phyloP scores from a whole-genome alignment of 2,888 invertebrate genomes.

The Lutraria lutraria region DNA sequence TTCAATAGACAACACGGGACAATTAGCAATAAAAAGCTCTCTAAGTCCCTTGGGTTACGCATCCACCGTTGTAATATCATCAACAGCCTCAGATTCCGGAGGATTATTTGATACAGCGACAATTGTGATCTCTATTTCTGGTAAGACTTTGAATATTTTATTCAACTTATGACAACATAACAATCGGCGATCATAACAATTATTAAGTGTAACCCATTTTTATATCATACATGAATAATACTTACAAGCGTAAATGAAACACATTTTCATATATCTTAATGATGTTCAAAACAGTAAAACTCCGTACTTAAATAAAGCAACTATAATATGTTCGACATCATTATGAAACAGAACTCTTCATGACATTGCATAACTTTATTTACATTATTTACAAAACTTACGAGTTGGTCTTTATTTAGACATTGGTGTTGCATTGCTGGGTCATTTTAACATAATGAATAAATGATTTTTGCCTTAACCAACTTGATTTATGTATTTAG shows the following conservation, averaged over 20 bases:
- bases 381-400: too few species aligned
- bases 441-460: neutral
- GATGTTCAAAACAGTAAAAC: neutral
- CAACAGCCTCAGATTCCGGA: slow-evolving; percentile 39
- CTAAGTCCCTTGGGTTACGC: slow-evolving; percentile 27
- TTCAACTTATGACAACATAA: neutral
- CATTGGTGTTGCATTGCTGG: neutral
- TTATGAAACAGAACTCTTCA: too few species aligned
- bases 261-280: neutral
- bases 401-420: neutral
- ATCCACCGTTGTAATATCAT: slow-evolving; percentile 31
- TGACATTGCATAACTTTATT: too few species aligned
- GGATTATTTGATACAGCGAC: slow-evolving; percentile 35
- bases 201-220: neutral
- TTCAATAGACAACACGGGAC: neutral
- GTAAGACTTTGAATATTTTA: too few species aligned
- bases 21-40: neutral
- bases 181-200: neutral
- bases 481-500: slow-evolving; percentile 17
- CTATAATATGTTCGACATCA: too few species aligned
- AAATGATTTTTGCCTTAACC: neutral
- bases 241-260: neutral
- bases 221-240: neutral
- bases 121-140: slow-evolving; percentile 41
- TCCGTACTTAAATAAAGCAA: neutral